Evolutionary conservation across 2,888 invertebrate species (phyloP).

Genomic region (Rhagophthalmus giganteus): DNA sequence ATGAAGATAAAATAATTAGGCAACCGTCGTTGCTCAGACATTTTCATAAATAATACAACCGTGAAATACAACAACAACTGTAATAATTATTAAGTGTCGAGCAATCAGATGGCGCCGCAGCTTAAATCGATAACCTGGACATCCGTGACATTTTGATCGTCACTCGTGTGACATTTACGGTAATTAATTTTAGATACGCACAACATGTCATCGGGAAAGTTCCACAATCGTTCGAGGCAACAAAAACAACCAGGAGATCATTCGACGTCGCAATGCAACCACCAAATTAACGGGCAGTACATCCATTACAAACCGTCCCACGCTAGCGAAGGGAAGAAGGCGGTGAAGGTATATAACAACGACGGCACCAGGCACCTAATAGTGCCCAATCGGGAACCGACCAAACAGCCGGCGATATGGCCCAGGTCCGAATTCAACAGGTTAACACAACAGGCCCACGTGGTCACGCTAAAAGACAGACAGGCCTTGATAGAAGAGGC

Average conservation of each 20-base stretch:
- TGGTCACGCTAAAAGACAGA: slow-evolving; percentile 57
- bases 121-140: no score
- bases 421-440: slow-evolving; percentile 63
- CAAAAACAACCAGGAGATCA: slow-evolving; percentile 26
- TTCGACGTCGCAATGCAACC: slow-evolving; percentile 44
- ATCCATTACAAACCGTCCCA: slow-evolving; percentile 47
- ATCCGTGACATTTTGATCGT: no score
- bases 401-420: slow-evolving; percentile 63
- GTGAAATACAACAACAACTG: no score
- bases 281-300: slow-evolving; percentile 45
- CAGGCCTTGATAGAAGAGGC: slow-evolving; percentile 53
- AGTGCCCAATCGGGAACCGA: slow-evolving; percentile 59
- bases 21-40: no score
- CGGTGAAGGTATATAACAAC: slow-evolving; percentile 38
- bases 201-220: neutral
- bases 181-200: no score
- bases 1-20: no score
- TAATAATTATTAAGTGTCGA: no score
- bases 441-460: slow-evolving; percentile 63
- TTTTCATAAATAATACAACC: no score
- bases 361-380: slow-evolving; percentile 57
- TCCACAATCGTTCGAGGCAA: neutral
- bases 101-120: no score
- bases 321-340: slow-evolving; percentile 45
- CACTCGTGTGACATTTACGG: no score